These are phyloP conservation scores for Drosophila setosimentum DNA, from an alignment of 2,888 invertebrate genomes.

Conservation along the genomic window DNA sequence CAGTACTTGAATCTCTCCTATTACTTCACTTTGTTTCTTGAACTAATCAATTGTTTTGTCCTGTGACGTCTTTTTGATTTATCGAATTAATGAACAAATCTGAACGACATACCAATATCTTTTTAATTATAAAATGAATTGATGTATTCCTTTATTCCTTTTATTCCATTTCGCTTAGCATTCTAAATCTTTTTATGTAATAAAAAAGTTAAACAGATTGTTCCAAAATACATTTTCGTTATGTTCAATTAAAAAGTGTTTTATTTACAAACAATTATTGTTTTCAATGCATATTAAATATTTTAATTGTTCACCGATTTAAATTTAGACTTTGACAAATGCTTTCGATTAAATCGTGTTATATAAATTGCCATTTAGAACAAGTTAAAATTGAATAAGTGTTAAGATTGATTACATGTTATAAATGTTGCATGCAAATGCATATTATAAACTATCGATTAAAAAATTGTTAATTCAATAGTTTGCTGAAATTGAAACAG, in stretches of 20 bases:
- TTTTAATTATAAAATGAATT: not conserved
- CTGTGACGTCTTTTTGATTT: not conserved
- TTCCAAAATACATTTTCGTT: not conserved
- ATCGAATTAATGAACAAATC: not conserved
- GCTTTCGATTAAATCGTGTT: not conserved
- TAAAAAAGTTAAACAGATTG: not conserved
- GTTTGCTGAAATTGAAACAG: not conserved
- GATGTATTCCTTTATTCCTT: too few relatives aligned
- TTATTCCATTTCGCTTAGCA: not conserved
- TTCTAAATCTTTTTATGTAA: not conserved
- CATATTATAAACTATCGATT: not conserved
- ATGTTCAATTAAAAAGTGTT: not conserved
- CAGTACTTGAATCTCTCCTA: conserved; percentile 8
- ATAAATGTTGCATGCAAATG: too few relatives aligned
- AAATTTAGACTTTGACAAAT: not conserved
- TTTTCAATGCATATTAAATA: not conserved
- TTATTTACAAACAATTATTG: not conserved
- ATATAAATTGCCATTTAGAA: not conserved
- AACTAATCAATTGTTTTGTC: conserved; percentile 1
- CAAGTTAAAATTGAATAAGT: not conserved
- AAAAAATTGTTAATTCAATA: not conserved
- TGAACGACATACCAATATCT: not conserved
- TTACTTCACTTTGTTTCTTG: not conserved
- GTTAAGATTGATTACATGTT: not conserved
- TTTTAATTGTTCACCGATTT: not conserved